Evolutionary conservation across 2,113 vertebrate species (phyloP).

Genomic region (Lates calcarifer): DNA sequence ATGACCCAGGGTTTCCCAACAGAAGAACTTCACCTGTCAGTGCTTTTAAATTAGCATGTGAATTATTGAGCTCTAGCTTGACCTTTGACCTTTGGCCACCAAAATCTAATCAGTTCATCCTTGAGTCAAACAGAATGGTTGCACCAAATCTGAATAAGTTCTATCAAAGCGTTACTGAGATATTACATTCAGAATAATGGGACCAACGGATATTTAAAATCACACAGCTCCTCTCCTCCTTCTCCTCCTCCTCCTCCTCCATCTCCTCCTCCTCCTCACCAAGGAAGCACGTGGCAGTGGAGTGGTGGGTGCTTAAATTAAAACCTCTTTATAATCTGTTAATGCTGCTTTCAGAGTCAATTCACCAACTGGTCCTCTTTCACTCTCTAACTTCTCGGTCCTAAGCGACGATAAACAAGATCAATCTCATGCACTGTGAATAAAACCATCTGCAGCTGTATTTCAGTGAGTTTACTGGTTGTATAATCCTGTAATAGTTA

Average conservation of each 20-base stretch:
- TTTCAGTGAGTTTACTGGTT: not conserved
- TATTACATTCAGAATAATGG: too few relatives aligned
- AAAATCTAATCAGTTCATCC: too few relatives aligned
- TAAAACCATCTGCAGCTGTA: not conserved
- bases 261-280: not conserved
- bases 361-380: constrained; percentile 48
- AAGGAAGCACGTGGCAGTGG: constrained; percentile 62
- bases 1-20: too few relatives aligned
- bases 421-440: not conserved
- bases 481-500: not conserved
- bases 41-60: too few relatives aligned
- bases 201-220: too few relatives aligned
- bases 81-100: too few relatives aligned
- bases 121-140: too few relatives aligned
- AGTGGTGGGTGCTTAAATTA: constrained; percentile 68
- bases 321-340: constrained; percentile 77
- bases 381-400: constrained; percentile 6
- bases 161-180: too few relatives aligned
- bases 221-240: not conserved
- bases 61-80: too few relatives aligned
- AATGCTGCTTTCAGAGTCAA: constrained; percentile 76
- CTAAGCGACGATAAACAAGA: not conserved
- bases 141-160: too few relatives aligned
- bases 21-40: too few relatives aligned
- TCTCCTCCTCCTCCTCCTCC: too few relatives aligned